Evolutionary conservation across 2,113 vertebrate species (phyloP).

Genomic region (Neoarius graeffei): DNA sequence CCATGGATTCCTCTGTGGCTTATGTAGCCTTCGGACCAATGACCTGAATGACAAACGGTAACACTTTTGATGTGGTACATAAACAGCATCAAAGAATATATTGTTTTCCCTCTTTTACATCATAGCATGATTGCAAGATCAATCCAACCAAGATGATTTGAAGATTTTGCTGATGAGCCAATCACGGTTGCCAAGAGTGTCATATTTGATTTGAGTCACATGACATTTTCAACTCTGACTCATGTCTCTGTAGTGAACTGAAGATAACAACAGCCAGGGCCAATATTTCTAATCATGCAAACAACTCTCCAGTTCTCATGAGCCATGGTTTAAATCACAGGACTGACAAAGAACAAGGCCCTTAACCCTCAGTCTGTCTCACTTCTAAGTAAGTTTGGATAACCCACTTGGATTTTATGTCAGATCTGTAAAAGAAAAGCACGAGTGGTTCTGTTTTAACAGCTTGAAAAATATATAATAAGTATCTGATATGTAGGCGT

Average conservation of each 20-base stretch:
- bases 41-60: background rate
- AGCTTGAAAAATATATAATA: constrained; percentile 28
- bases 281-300: constrained; percentile 4
- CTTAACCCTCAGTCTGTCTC: constrained; percentile 25
- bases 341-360: constrained; percentile 26
- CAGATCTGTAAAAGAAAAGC: constrained; percentile 16
- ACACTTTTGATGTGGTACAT: background rate
- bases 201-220: background rate
- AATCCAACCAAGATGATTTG: background rate
- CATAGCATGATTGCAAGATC: background rate
- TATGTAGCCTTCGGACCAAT: background rate
- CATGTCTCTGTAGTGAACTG: background rate
- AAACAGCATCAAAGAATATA: background rate
- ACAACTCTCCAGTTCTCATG: background rate
- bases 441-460: constrained; percentile 20
- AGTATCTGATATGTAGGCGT: constrained; percentile 16
- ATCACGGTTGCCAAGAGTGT: background rate
- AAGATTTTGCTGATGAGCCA: background rate
- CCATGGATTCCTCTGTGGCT: no score
- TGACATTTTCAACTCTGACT: background rate
- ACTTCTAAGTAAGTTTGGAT: constrained; percentile 22
- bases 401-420: constrained; percentile 30
- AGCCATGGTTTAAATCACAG: constrained; percentile 18
- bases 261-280: background rate
- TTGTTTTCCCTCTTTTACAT: background rate